Evolutionary conservation across 1,140 invertebrate species (phyloP), one percentile per base, ranked within the genome.

Genomic region (Macrosteles quadrilineatus): DNA sequence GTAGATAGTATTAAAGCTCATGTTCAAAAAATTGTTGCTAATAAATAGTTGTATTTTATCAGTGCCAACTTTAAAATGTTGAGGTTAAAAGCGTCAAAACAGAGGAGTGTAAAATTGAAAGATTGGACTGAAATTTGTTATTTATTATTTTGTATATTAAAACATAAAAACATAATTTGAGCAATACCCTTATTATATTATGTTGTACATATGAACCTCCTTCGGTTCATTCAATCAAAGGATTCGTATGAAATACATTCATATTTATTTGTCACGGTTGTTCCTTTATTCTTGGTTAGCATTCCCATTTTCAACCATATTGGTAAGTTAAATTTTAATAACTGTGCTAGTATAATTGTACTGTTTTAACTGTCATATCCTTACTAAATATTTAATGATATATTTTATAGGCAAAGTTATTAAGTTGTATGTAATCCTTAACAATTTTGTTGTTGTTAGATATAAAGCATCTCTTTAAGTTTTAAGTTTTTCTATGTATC

Each of bases 31-130:
- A 25, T 59, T 59, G 55, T 59, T 59, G 55, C 55, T 59, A 59
- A 59, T 59, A 59, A 59, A 59, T 59, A 59, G 55, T 59, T 59
- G 55, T 59, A 59, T 59, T 59, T 59, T 59, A 59, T 59, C 55
- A 59, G 55, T 59, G 55, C 55, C 55, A 59, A 59, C 55, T 59
- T 27, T 50, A 27, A 59, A 59, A 59, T 59, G 55, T 59, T 59
- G 55, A 59, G 47, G 27, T 21, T 59, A 30, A 30, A 59, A 59
- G 9, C 27, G 25, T 59, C 27, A 59, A 59, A 59, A 27, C 25
- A 2, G 25, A 23, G 23, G 9, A 59, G 27, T 59, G 55, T 59
- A 59, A 59, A 59, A 25, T 27, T 59, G 6, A 23, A 59, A 30
- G 21, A 59, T 59, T 59, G 25, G 21, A 59, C 25, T 19, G 47